These are phyloP conservation scores for Ernsta delagoae DNA, from an alignment of 2,888 invertebrate genomes.

Conservation along the genomic window DNA sequence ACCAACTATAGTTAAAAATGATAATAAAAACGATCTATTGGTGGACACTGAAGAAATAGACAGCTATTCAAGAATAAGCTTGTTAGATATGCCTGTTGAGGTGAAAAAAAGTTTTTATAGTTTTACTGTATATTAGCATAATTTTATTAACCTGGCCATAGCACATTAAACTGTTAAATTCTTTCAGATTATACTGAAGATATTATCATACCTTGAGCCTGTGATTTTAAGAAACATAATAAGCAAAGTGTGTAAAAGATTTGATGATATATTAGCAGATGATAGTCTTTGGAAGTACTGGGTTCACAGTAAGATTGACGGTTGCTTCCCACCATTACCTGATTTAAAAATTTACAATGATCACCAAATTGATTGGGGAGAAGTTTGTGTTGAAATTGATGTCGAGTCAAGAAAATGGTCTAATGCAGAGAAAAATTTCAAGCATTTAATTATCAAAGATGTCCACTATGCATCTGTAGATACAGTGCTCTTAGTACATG, in stretches of 20 bases:
- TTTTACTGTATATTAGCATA: too few relatives aligned
- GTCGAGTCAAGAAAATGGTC: conserved; percentile 84
- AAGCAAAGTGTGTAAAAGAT: conserved; percentile 82
- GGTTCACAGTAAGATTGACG: conserved; percentile 72
- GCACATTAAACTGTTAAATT: neutral
- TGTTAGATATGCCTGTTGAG: conserved; percentile 75
- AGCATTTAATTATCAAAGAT: conserved; percentile 78
- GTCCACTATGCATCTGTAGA: conserved; percentile 86
- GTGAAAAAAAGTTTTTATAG: conserved; percentile 52
- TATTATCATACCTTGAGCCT: conserved; percentile 85
- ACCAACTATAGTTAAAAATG: conserved; percentile 58
- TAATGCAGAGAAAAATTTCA: conserved; percentile 70
- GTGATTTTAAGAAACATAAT: conserved; percentile 80
- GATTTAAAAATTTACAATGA: conserved; percentile 66
- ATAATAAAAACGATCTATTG: conserved; percentile 49
- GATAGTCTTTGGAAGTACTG: conserved; percentile 84
- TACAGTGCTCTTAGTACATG: conserved; percentile 83
- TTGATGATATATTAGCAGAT: conserved; percentile 83
- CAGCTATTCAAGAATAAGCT: conserved; percentile 50
- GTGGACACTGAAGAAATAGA: conserved; percentile 48
- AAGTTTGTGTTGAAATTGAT: conserved; percentile 86
- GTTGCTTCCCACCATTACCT: conserved; percentile 69
- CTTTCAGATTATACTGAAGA: conserved; percentile 85
- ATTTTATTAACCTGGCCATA: neutral
- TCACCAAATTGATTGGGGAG: conserved; percentile 80